Evolutionary conservation across 2,888 invertebrate genomes (phyloP).

Genomic region (Hemaris fuciformis): DNA sequence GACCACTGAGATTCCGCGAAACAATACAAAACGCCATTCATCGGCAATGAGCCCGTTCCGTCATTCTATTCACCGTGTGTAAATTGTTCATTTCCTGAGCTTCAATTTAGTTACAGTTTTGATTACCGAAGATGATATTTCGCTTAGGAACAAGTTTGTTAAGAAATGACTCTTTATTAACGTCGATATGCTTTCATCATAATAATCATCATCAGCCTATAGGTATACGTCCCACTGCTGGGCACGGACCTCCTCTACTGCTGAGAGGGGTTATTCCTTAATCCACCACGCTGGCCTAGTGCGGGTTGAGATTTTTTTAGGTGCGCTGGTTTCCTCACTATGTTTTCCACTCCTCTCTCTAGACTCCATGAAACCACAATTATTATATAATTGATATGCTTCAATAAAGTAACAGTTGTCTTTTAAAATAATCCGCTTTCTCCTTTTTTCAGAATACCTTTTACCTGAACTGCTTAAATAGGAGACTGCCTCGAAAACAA

Average conservation of each 20-base stretch:
- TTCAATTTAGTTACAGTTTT: neutral
- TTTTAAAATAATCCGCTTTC: neutral
- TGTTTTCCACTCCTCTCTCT: no score
- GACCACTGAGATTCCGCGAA: conserved; percentile 48
- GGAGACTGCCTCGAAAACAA: conserved; percentile 1
- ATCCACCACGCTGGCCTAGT: no score
- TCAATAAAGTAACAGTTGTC: neutral
- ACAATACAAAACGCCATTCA: conserved; percentile 43
- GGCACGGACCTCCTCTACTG: no score
- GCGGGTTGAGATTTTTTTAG: no score
- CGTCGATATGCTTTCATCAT: no score
- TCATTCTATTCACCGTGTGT: neutral
- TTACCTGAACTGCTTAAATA: neutral
- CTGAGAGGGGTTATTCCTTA: no score
- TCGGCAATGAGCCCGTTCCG: neutral
- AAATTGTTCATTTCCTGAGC: conserved; percentile 1
- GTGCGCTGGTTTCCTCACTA: no score
- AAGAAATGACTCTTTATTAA: neutral
- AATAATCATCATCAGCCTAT: no score
- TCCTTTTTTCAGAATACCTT: conserved; percentile 1
- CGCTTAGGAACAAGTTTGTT: neutral
- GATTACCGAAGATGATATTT: neutral
- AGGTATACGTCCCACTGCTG: no score
- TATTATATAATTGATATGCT: no score
- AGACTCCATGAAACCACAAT: no score